Evolutionary conservation across 2,888 invertebrate genomes (phyloP).

Genomic region (Xestia sexstrigata): DNA sequence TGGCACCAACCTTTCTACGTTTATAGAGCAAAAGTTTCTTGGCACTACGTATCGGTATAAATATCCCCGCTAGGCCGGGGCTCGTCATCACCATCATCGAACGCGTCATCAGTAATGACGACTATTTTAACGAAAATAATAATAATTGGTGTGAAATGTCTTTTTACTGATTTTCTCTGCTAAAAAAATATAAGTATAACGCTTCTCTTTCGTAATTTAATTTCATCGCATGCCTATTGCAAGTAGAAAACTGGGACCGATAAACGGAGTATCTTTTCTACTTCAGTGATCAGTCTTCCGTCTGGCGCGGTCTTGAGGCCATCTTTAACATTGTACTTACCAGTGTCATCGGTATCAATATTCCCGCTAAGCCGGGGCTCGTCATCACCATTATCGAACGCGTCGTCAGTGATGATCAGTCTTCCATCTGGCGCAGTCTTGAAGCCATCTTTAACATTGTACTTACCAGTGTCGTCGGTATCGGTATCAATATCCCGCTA

Average conservation of each 20-base stretch:
- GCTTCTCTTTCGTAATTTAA: slow-evolving; percentile 90
- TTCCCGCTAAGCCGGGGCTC: slow-evolving; percentile 82
- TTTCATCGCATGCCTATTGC: no score
- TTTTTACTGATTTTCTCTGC: no score
- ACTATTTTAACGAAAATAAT: no score
- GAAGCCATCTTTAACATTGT: slow-evolving; percentile 85
- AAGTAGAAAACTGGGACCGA: no score
- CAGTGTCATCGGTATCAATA: slow-evolving; percentile 85
- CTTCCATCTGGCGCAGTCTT: slow-evolving; percentile 93
- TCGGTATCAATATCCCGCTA: slow-evolving; percentile 84
- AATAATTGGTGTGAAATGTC: no score
- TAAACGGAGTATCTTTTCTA: no score
- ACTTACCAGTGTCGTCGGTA: slow-evolving; percentile 84
- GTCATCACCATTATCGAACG: slow-evolving; percentile 82
- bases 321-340: slow-evolving; percentile 65
- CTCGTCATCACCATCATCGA: slow-evolving; percentile 81
- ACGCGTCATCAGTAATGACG: slow-evolving; percentile 91
- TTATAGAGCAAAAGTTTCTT: no score
- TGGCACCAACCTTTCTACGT: no score
- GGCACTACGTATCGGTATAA: slow-evolving; percentile 74
- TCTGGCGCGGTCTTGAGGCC: slow-evolving; percentile 91
- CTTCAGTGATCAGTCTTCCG: slow-evolving; percentile 94
- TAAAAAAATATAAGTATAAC: slow-evolving; percentile 80
- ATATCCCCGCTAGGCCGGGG: slow-evolving; percentile 82
- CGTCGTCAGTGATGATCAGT: slow-evolving; percentile 94